phyloP scores from a whole-genome alignment of 30 jellyfish, hydroid and myxozoan genomes.

The Mastigias papua region DNA sequence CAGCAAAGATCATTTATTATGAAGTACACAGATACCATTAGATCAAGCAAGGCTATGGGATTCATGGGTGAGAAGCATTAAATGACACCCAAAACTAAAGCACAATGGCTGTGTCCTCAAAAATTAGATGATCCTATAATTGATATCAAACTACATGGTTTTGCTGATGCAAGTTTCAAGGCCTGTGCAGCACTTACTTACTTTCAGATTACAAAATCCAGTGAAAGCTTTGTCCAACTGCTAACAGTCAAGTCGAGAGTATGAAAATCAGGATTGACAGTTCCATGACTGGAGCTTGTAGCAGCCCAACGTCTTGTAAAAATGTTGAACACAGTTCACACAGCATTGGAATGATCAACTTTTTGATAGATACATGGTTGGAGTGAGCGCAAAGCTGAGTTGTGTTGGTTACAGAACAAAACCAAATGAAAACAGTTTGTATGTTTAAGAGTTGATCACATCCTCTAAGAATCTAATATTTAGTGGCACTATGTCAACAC shows the following conservation, averaged over 20 bases:
- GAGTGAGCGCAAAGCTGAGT: conserved; percentile 25
- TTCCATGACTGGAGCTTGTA: conserved; percentile 28
- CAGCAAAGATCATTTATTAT: conserved; percentile 3
- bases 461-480: conserved; percentile 27
- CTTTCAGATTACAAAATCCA: neutral
- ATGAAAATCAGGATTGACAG: conserved; percentile 8
- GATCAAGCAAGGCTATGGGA: neutral
- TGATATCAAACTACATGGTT: conserved; percentile 25
- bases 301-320: conserved; percentile 20
- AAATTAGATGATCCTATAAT: conserved; percentile 6
- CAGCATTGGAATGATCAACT: conserved; percentile 10
- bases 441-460: conserved; percentile 27
- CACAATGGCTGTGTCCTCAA: conserved; percentile 4
- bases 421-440: conserved; percentile 51
- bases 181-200: conserved; percentile 41
- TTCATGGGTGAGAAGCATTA: neutral
- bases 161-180: conserved; percentile 44
- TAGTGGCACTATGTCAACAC: conserved; percentile 39
- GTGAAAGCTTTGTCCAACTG: neutral
- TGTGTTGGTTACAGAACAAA: conserved; percentile 43
- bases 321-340: conserved; percentile 1
- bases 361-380: conserved; percentile 9
- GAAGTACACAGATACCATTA: neutral
- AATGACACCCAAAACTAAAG: neutral
- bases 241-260: conserved; percentile 31